phyloP scores from a whole-genome alignment of 2,797 vertebrate genomes.

The Syndactyla subalaris region DNA sequence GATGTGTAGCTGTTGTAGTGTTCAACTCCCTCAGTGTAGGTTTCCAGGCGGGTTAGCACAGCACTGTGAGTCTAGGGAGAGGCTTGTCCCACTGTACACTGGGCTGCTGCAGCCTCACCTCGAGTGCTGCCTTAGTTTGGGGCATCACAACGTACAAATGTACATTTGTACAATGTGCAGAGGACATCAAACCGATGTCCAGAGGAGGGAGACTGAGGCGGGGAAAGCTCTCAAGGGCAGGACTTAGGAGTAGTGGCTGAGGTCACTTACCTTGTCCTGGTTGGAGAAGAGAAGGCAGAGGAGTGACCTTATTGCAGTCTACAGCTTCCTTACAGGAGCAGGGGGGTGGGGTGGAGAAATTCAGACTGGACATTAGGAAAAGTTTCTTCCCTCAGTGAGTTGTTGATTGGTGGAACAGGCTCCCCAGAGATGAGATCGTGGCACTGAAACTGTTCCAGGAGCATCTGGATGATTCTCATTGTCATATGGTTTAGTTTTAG shows the following conservation, averaged over 20 bases:
- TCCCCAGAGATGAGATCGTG: not conserved
- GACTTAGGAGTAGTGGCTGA: not conserved
- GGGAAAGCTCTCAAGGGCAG: not conserved
- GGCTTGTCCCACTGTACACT: not conserved
- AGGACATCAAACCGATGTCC: not conserved
- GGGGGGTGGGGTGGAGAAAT: not conserved
- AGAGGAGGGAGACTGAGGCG: not conserved
- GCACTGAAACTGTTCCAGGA: not conserved
- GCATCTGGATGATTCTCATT: fast-evolving
- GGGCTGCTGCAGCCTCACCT: not conserved
- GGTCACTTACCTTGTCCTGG: not conserved
- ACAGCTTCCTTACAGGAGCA: not conserved
- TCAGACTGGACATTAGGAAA: not conserved
- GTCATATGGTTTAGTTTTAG: not conserved
- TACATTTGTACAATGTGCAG: not conserved
- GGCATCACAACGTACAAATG: fast-evolving
- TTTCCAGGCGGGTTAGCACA: not conserved
- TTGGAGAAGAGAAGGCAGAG: not conserved
- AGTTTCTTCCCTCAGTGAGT: not conserved
- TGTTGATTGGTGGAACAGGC: not conserved
- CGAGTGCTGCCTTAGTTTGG: not conserved
- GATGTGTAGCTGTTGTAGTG: not conserved
- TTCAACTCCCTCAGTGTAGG: not conserved
- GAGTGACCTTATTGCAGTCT: not conserved
- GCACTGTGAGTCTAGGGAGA: fast-evolving